Conservation (phyloP, 2,888 invertebrate genomes). For the Mactromeris polynyma region DNA sequence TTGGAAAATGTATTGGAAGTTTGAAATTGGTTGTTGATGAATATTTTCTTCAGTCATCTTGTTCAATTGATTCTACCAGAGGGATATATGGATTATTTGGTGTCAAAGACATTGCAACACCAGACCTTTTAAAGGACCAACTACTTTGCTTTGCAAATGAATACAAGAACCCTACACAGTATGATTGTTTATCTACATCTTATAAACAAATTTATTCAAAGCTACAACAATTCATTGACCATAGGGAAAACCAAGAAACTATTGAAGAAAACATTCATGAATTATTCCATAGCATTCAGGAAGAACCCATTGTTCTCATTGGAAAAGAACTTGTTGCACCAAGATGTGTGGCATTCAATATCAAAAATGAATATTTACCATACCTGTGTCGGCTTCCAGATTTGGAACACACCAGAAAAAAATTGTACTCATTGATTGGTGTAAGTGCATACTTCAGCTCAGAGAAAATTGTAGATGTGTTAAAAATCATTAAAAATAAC, state of each 20-base stretch:
- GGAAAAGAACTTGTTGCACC: slow-evolving; percentile 34
- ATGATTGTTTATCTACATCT: background rate
- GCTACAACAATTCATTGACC: background rate
- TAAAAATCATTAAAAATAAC: slow-evolving; percentile 19
- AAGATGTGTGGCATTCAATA: slow-evolving; percentile 38
- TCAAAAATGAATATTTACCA: slow-evolving; percentile 41
- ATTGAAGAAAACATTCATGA: background rate
- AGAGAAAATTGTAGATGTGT: slow-evolving; percentile 24
- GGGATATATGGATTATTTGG: slow-evolving; percentile 13
- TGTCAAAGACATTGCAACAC: background rate
- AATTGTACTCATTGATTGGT: slow-evolving; percentile 43
- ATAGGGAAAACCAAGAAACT: background rate
- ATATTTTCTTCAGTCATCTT: background rate
- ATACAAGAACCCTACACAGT: background rate
- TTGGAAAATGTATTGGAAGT: slow-evolving; percentile 37
- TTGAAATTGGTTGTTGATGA: slow-evolving; percentile 46
- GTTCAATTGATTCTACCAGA: background rate
- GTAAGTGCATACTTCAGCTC: slow-evolving; percentile 46
- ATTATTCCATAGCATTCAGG: background rate
- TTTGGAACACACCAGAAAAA: background rate
- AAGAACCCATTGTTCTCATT: slow-evolving; percentile 33
- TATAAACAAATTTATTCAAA: background rate
- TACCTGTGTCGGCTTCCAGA: slow-evolving; percentile 30
- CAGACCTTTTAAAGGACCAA: slow-evolving; percentile 12
- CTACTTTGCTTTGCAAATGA: background rate